Conservation (phyloP, 1,140 invertebrate species). For the Drosophila melanica region DNA sequence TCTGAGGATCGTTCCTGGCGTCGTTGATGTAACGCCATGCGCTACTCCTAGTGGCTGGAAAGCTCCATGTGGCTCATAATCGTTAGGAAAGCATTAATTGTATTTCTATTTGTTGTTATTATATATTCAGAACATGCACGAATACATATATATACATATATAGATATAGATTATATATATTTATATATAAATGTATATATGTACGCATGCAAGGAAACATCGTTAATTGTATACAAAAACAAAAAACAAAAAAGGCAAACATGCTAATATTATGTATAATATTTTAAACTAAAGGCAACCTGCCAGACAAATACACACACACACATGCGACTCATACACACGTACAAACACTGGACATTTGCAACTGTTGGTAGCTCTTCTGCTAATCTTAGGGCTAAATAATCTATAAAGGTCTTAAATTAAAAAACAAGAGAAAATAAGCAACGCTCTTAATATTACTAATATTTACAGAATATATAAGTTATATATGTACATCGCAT, state of each 20-base stretch:
- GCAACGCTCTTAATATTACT: constrained; percentile 73
- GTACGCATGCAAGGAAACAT: constrained; percentile 26
- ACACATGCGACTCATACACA: neutral
- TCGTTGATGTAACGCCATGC: constrained; percentile 76
- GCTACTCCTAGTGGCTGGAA: constrained; percentile 38
- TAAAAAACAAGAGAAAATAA: constrained; percentile 39
- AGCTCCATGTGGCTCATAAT: constrained; percentile 53
- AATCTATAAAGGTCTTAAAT: constrained; percentile 46
- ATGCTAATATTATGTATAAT: constrained; percentile 41
- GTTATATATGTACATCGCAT: constrained; percentile 60
- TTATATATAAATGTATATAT: constrained; percentile 1
- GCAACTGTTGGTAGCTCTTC: constrained; percentile 36
- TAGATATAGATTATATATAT: neutral
- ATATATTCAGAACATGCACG: constrained; percentile 57
- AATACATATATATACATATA: constrained; percentile 8
- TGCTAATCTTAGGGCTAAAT: constrained; percentile 34
- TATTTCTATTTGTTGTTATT: constrained; percentile 79
- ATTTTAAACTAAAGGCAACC: constrained; percentile 35
- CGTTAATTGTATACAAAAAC: constrained; percentile 41
- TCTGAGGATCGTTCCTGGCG: constrained; percentile 83
- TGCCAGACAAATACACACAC: constrained; percentile 1
- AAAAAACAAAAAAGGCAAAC: constrained; percentile 12
- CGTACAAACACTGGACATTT: constrained; percentile 27
- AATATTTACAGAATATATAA: constrained; percentile 78
- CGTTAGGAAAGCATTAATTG: constrained; percentile 60